Percentiles rank a stretch among this genome's conserved stretches.
phyloP scores from a whole-genome alignment of 2,797 vertebrate genomes.

The Etheostoma nigrum region DNA sequence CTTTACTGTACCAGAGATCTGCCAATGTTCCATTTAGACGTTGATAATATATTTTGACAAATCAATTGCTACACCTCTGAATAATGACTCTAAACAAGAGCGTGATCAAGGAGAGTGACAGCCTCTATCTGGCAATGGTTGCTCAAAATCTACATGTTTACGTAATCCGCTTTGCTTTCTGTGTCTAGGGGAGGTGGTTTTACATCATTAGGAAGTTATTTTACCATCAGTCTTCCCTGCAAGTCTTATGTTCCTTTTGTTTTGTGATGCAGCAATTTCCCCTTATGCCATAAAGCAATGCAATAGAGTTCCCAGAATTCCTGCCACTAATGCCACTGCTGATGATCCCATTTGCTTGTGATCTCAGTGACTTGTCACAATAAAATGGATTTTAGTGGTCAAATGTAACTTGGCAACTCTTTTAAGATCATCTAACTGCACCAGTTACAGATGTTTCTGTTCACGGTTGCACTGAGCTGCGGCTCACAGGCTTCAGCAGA shows the following conservation, averaged over 20 bases:
- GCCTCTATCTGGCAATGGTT: background rate
- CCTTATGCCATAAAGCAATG: background rate
- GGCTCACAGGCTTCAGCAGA: conserved; percentile 42
- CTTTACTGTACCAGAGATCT: background rate
- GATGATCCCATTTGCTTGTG: background rate
- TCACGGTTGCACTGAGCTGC: conserved; percentile 6
- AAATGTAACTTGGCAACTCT: background rate
- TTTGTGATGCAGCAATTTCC: background rate
- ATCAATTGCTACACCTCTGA: background rate
- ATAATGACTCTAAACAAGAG: background rate
- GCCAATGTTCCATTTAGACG: background rate
- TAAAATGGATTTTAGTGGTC: background rate
- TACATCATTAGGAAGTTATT: conserved; percentile 9
- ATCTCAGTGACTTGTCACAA: background rate
- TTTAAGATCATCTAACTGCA: background rate
- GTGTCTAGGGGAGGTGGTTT: background rate
- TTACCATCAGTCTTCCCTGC: background rate
- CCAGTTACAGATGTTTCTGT: background rate
- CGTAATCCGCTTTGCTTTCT: background rate
- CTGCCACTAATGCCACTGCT: background rate
- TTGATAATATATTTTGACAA: background rate
- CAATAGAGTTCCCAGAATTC: background rate
- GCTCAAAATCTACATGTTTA: background rate
- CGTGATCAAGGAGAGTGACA: background rate
- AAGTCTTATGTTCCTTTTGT: conserved; percentile 1